These are phyloP conservation scores for Chondrosia reniformis DNA, from an alignment of 37 sponge, comb jelly and placozoan genomes.

Conservation along the genomic window DNA sequence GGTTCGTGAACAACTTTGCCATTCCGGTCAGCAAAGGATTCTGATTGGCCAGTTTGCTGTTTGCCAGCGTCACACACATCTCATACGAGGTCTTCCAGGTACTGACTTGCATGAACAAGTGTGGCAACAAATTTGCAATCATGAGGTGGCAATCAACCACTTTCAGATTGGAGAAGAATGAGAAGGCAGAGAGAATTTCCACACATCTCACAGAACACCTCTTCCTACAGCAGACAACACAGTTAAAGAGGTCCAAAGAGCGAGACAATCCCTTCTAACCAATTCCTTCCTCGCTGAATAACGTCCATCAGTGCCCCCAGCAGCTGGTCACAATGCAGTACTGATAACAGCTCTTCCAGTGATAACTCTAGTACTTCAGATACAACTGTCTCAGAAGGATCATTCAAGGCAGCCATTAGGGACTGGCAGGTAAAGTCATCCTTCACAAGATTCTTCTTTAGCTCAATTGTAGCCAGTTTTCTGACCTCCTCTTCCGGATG, in stretches of 20 bases:
- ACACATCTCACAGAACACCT: neutral
- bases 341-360: neutral
- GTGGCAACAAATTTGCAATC: conserved; percentile 14
- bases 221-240: neutral
- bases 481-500: conserved; percentile 70
- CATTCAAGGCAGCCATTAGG: conserved; percentile 36
- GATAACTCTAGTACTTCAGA: conserved; percentile 36
- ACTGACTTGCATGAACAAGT: conserved; percentile 20
- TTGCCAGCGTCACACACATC: conserved; percentile 8
- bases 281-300: too few species aligned
- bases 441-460: conserved; percentile 26
- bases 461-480: conserved; percentile 41
- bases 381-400: conserved; percentile 49
- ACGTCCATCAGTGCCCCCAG: too few species aligned
- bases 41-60: conserved; percentile 18
- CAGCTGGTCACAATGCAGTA: too few species aligned
- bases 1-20: neutral
- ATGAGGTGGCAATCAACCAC: too few species aligned
- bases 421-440: neutral
- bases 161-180: neutral
- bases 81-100: neutral
- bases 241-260: neutral
- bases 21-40: conserved; percentile 35
- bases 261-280: neutral
- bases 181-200: neutral